Conservation (phyloP, 2,797 vertebrate genomes). For the Cyprinodon diabolis region DNA sequence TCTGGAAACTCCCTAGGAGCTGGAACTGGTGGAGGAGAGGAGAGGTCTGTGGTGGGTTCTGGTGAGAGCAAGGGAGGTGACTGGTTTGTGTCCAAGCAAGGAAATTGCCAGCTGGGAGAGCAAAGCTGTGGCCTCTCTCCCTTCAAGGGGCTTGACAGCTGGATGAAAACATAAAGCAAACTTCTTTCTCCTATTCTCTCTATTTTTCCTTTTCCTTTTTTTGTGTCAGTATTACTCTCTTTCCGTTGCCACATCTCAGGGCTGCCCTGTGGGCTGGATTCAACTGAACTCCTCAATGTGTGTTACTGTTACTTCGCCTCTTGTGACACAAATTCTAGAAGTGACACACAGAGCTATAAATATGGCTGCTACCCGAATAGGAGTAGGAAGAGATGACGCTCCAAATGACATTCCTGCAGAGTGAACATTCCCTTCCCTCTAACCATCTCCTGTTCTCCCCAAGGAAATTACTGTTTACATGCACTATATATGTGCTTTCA, state of each 20-base stretch:
- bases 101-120: constrained; percentile 52
- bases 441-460: constrained; percentile 34
- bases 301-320: constrained; percentile 43
- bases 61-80: constrained; percentile 52
- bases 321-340: constrained; percentile 42
- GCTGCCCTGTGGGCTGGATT: constrained; percentile 52
- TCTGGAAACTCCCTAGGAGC: constrained; percentile 76
- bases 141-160: constrained; percentile 45
- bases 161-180: constrained; percentile 33
- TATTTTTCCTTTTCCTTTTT: constrained; percentile 48
- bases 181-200: constrained; percentile 13
- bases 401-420: constrained; percentile 64
- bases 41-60: constrained; percentile 42
- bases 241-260: constrained; percentile 31
- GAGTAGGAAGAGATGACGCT: constrained; percentile 58
- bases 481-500: constrained; percentile 7
- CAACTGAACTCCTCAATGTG: constrained; percentile 37
- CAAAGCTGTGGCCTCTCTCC: constrained; percentile 44
- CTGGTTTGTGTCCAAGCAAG: constrained; percentile 55
- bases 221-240: constrained; percentile 49
- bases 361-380: constrained; percentile 70
- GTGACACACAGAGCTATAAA: constrained; percentile 77
- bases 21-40: constrained; percentile 33
- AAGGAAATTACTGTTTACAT: constrained; percentile 49
- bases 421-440: constrained; percentile 56